Percentiles rank a stretch among this genome's conserved stretches.
Conservation (phyloP, 2,888 invertebrate species). For the Dasypolia templi region DNA sequence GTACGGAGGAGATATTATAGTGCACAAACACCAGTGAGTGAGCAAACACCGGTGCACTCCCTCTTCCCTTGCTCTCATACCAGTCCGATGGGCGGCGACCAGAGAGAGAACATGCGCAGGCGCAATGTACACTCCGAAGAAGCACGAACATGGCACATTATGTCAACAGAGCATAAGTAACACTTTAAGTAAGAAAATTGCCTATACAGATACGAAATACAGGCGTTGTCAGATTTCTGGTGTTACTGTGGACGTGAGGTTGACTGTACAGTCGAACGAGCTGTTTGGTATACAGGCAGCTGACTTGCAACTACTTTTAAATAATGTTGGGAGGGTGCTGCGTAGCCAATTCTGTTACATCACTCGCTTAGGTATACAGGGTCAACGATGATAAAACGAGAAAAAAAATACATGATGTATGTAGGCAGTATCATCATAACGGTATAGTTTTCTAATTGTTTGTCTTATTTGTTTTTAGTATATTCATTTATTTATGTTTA, state of each 20-base stretch:
- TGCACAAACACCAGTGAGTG: not conserved
- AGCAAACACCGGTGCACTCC: not conserved
- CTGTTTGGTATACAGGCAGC: not conserved
- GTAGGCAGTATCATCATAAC: too few species aligned
- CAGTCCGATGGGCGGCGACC: not conserved
- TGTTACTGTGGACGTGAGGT: not conserved
- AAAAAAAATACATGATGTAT: not conserved
- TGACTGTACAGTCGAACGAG: slow-evolving; percentile 1
- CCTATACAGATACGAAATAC: not conserved
- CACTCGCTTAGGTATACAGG: too few species aligned
- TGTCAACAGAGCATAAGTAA: not conserved
- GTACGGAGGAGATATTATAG: not conserved
- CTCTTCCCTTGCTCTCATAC: too few species aligned
- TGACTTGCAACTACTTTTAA: not conserved
- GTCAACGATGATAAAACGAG: not conserved
- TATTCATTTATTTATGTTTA: too few species aligned
- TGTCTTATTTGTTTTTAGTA: too few species aligned
- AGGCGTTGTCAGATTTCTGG: not conserved
- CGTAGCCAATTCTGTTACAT: not conserved
- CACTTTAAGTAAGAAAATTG: slow-evolving; percentile 1
- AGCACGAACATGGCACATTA: not conserved
- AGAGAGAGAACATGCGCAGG: not conserved
- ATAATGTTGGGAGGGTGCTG: not conserved
- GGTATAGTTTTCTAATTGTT: too few species aligned
- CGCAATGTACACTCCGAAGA: not conserved